Conservation (phyloP, 2,113 vertebrate species). For the Petrocephalus zakoni region DNA sequence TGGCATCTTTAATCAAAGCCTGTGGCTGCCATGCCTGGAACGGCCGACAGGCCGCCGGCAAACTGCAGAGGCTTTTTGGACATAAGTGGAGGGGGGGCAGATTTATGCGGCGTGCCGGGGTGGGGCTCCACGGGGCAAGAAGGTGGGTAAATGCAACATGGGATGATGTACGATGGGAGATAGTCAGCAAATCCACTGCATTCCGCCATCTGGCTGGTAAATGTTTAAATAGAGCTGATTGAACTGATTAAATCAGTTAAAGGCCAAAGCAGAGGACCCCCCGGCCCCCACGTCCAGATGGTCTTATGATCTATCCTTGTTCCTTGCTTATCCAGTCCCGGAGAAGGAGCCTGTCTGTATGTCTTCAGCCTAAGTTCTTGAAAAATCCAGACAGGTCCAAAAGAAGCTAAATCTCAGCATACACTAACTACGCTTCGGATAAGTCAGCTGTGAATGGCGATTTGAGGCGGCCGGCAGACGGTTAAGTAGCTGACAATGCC, state of each 20-base stretch:
- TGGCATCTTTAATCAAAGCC: neutral
- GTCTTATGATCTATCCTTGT: neutral
- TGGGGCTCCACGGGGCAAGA: neutral
- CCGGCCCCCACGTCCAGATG: neutral
- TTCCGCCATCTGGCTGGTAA: neutral
- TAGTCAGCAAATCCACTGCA: neutral
- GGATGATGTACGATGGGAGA: neutral
- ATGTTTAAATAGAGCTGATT: neutral
- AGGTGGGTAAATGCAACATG: neutral
- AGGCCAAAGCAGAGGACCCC: neutral
- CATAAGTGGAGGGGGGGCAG: neutral
- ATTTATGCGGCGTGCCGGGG: neutral
- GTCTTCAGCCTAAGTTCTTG: neutral
- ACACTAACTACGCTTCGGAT: constrained; percentile 34
- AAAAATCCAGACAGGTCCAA: constrained; percentile 29
- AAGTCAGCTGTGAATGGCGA: constrained; percentile 27
- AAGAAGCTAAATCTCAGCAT: constrained; percentile 35
- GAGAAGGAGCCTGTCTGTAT: neutral
- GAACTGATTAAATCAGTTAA: neutral
- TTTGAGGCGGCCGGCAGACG: constrained; percentile 20
- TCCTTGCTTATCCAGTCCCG: neutral
- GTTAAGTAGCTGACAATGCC: constrained; percentile 21
- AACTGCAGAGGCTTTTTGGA: neutral
- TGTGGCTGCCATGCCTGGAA: neutral
- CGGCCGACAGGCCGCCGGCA: neutral